A percentile compares a stretch with the other conserved stretches of the same genome.
Conservation (phyloP, 1,140 invertebrate genomes). For the Trinorchestia longiramus region DNA sequence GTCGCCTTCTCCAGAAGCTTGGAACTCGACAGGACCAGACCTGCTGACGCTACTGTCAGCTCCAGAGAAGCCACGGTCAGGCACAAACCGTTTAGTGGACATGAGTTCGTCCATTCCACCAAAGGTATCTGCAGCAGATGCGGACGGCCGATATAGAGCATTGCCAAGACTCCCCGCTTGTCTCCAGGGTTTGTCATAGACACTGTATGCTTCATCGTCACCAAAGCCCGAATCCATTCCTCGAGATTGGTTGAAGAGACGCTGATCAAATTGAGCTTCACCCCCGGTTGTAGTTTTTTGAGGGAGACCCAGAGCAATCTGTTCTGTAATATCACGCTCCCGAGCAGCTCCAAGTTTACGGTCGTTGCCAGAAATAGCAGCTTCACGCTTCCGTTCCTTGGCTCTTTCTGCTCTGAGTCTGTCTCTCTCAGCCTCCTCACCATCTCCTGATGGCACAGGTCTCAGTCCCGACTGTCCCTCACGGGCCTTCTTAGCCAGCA, state of each 20-base stretch:
- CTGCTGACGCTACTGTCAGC: slow-evolving; percentile 79
- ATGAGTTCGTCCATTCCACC: slow-evolving; percentile 68
- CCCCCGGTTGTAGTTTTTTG: slow-evolving; percentile 80
- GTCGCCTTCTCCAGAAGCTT: slow-evolving; percentile 70
- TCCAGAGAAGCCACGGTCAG: slow-evolving; percentile 96
- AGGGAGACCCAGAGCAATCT: slow-evolving; percentile 96
- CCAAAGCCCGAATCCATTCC: slow-evolving; percentile 97
- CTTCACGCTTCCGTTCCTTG: slow-evolving; percentile 90
- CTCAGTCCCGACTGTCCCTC: slow-evolving; percentile 93
- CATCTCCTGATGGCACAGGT: slow-evolving; percentile 71
- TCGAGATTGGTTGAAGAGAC: slow-evolving; percentile 94
- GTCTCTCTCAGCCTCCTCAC: slow-evolving; percentile 86
- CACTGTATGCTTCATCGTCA: slow-evolving; percentile 97
- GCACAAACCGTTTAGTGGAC: slow-evolving; percentile 79
- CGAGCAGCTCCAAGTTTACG: slow-evolving; percentile 80
- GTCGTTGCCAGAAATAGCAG: slow-evolving; percentile 92
- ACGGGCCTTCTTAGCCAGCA: slow-evolving; percentile 94
- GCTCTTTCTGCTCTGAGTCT: slow-evolving; percentile 85
- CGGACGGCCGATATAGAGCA: slow-evolving; percentile 92
- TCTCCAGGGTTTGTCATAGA: slow-evolving; percentile 96
- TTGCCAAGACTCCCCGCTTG: slow-evolving; percentile 84
- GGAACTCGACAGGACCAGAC: slow-evolving; percentile 95
- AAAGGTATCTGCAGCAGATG: slow-evolving; percentile 73
- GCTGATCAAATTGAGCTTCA: slow-evolving; percentile 94
- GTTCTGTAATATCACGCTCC: slow-evolving; percentile 97